Percentiles rank a stretch among this genome's conserved stretches.
Conservation (phyloP, 2,113 vertebrate species). For the Saimiri boliviensis region DNA sequence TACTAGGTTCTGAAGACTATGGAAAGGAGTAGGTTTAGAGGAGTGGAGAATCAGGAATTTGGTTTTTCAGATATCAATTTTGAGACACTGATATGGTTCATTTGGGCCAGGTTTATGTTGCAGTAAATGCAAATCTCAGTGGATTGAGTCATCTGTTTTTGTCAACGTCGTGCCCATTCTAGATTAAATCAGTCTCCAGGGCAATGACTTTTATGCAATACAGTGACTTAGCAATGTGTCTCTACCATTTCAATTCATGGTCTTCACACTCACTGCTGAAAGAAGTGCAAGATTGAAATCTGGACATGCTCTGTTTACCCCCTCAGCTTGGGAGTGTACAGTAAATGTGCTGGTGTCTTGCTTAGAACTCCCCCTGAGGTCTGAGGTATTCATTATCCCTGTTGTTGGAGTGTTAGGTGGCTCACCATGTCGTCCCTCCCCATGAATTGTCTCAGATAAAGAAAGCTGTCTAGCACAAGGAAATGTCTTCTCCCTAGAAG, state of each 20-base stretch:
- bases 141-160: not conserved
- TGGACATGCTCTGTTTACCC: fast-evolving
- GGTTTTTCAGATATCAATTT: not conserved
- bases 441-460: not conserved
- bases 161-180: fast-evolving
- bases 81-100: not conserved
- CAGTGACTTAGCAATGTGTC: not conserved
- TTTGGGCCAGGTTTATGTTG: not conserved
- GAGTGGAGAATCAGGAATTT: not conserved
- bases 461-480: not conserved
- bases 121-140: not conserved
- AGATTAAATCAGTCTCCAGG: not conserved
- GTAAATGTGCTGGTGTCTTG: not conserved
- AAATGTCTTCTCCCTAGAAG: not conserved
- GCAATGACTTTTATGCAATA: not conserved
- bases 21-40: not conserved
- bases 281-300: too few species aligned
- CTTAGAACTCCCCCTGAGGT: not conserved
- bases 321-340: not conserved
- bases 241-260: not conserved
- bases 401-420: not conserved
- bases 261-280: fast-evolving
- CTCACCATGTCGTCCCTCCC: fast-evolving
- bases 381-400: not conserved
- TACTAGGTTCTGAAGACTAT: not conserved